Evolutionary conservation across 2,113 vertebrate genomes (phyloP).

Genomic region (Psammodynastes pulverulentus): DNA sequence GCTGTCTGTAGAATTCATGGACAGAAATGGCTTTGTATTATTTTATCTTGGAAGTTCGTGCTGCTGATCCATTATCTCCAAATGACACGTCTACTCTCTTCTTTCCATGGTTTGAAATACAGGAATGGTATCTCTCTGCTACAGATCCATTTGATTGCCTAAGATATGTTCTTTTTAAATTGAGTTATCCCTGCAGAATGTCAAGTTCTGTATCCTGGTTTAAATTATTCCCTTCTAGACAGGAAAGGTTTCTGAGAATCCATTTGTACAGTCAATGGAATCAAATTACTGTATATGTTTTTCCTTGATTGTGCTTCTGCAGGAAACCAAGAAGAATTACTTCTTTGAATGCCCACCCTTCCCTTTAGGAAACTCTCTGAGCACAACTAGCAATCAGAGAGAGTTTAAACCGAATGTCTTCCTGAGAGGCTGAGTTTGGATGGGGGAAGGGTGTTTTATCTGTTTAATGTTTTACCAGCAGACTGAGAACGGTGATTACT

Average conservation of each 20-base stretch:
- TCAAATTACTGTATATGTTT: background rate
- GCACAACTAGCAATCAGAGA: background rate
- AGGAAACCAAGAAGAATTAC: background rate
- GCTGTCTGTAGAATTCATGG: conserved; percentile 1
- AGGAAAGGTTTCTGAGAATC: background rate
- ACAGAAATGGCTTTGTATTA: background rate
- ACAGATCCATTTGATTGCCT: background rate
- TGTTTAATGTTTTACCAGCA: background rate
- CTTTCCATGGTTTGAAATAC: background rate
- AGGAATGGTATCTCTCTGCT: background rate
- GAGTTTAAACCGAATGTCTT: background rate
- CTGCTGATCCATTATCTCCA: background rate
- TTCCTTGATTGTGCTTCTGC: background rate
- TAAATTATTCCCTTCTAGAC: background rate
- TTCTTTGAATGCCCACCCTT: background rate
- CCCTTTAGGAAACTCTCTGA: background rate
- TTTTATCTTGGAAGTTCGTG: background rate
- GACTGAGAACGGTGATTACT: background rate
- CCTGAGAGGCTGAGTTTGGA: background rate
- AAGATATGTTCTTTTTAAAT: background rate
- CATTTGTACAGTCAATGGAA: background rate
- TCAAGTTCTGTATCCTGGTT: background rate
- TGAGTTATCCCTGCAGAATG: background rate
- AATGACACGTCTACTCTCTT: background rate
- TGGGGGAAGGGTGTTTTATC: background rate